Evolutionary conservation across 2,797 vertebrate species (phyloP).

Genomic region (Philypnodon macrostomus): DNA sequence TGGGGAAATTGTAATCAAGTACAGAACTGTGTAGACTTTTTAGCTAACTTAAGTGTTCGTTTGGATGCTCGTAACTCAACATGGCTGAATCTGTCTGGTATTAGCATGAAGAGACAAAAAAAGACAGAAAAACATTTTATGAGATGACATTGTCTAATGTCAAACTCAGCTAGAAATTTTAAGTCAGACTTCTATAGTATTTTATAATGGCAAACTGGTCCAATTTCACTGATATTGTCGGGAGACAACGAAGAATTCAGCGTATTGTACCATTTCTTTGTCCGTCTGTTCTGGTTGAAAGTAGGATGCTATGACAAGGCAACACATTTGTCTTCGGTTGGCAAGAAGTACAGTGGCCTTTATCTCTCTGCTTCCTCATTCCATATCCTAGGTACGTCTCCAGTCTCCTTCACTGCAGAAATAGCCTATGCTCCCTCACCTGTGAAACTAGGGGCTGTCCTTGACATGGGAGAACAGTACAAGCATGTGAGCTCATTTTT

Average conservation of each 20-base stretch:
- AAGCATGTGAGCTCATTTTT: slow-evolving; percentile 16
- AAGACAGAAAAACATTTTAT: too few relatives aligned
- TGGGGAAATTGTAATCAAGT: too few relatives aligned
- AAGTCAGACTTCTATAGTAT: too few relatives aligned
- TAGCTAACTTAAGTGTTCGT: too few relatives aligned
- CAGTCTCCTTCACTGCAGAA: slow-evolving; percentile 25
- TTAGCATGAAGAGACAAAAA: too few relatives aligned
- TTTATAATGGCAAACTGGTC: not conserved
- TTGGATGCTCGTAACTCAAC: too few relatives aligned
- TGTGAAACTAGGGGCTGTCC: slow-evolving; percentile 57
- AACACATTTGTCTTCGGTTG: slow-evolving; percentile 13
- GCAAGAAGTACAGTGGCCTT: not conserved
- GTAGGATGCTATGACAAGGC: slow-evolving; percentile 7
- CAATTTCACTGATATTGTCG: too few relatives aligned
- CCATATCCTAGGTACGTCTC: not conserved
- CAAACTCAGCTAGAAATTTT: too few relatives aligned
- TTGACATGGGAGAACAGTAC: slow-evolving; percentile 41
- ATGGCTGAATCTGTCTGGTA: too few relatives aligned
- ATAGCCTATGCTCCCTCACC: slow-evolving; percentile 51
- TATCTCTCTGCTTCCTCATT: not conserved
- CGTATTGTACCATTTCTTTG: not conserved
- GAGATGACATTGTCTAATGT: too few relatives aligned
- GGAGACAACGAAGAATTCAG: too few relatives aligned
- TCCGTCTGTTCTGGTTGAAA: slow-evolving; percentile 14
- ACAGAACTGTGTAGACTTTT: too few relatives aligned